These are phyloP conservation scores for Forbesichthys agassizii DNA, from an alignment of 2,113 vertebrate species.

Conservation along the genomic window DNA sequence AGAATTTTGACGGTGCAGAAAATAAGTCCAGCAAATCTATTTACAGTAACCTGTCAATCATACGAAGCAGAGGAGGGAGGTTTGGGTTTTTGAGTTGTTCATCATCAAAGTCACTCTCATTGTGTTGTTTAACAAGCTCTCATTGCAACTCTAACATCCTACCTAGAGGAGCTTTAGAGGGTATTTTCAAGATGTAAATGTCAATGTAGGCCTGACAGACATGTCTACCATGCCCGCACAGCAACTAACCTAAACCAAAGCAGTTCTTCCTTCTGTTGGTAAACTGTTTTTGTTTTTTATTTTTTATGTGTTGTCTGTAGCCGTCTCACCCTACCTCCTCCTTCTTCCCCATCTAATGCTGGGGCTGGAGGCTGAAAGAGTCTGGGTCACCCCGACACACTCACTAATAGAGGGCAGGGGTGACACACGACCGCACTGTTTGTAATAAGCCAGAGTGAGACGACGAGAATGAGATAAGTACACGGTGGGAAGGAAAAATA, in stretches of 20 bases:
- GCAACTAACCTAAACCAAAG: neutral
- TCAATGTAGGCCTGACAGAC: neutral
- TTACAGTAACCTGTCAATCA: too few relatives aligned
- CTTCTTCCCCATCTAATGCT: neutral
- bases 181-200: neutral
- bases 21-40: too few relatives aligned
- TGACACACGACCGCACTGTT: neutral
- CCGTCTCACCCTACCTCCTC: neutral
- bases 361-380: neutral
- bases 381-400: neutral
- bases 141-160: too few relatives aligned
- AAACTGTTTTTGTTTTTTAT: neutral
- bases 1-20: too few relatives aligned
- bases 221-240: neutral
- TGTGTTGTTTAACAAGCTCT: too few relatives aligned
- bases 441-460: slow-evolving; percentile 1
- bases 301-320: neutral
- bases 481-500: neutral
- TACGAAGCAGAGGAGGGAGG: too few relatives aligned
- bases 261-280: neutral
- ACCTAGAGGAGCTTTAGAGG: too few relatives aligned
- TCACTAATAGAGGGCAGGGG: neutral
- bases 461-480: neutral
- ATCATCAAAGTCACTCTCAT: too few relatives aligned
- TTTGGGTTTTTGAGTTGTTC: too few relatives aligned